Percentiles rank a stretch among this genome's conserved stretches.
phyloP scores from a whole-genome alignment of 2,888 invertebrate species.

The Toxonevra muliebris region DNA sequence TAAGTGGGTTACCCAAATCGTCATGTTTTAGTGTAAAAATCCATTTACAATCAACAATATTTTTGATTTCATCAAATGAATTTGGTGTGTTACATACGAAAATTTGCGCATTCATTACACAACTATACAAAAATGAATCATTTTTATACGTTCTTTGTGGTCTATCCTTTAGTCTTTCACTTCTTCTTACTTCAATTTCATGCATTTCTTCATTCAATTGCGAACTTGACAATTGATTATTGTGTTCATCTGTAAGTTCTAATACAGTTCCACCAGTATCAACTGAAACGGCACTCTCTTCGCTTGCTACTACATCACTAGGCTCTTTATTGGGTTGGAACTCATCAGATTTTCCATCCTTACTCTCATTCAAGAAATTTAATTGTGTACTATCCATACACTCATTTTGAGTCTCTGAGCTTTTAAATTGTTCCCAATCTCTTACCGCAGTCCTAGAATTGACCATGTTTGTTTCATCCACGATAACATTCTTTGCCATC shows the following conservation, averaged over 20 bases:
- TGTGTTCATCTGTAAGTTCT: slow-evolving; percentile 1
- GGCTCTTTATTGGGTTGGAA: slow-evolving; percentile 5
- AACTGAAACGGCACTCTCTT: slow-evolving; percentile 18
- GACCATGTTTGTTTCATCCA: slow-evolving; percentile 36
- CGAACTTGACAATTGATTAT: slow-evolving; percentile 13
- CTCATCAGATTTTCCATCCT: slow-evolving; percentile 3
- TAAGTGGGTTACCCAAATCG: slow-evolving; percentile 21
- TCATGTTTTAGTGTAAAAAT: slow-evolving; percentile 27
- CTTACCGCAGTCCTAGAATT: slow-evolving; percentile 33
- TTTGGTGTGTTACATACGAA: slow-evolving; percentile 27
- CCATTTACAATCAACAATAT: slow-evolving; percentile 18
- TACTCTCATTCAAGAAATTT: slow-evolving; percentile 24
- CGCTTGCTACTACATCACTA: slow-evolving; percentile 2
- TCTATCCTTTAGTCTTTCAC: neutral
- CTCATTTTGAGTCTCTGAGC: slow-evolving; percentile 1
- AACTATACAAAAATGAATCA: slow-evolving; percentile 5
- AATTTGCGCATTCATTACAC: neutral
- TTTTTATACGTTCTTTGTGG: neutral
- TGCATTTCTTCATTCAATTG: neutral
- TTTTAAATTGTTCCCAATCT: slow-evolving; percentile 13
- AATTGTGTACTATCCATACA: slow-evolving; percentile 7
- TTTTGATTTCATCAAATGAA: slow-evolving; percentile 39
- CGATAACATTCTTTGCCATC: slow-evolving; percentile 40
- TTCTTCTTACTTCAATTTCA: neutral
- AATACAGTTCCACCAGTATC: neutral